These are phyloP conservation scores for Labeo calbasu DNA, from an alignment of 2,797 vertebrate genomes.

Conservation along the genomic window DNA sequence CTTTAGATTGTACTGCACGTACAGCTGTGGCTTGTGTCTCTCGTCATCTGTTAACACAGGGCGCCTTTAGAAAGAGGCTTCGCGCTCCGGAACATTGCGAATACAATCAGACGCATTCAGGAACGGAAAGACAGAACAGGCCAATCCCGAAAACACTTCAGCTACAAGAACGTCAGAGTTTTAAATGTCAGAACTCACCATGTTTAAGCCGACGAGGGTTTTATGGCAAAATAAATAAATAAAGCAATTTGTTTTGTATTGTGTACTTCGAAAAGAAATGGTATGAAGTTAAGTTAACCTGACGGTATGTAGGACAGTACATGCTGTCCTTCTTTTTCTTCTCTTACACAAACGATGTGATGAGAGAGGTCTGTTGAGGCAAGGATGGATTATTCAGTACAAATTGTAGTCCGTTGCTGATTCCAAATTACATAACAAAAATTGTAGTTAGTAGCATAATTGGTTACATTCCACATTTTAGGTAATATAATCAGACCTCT, in stretches of 20 bases:
- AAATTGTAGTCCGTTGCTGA: background rate
- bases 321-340: background rate
- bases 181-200: constrained; percentile 37
- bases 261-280: constrained; percentile 7
- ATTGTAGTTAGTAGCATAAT: background rate
- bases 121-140: constrained; percentile 17
- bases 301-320: background rate
- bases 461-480: background rate
- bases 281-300: background rate
- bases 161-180: constrained; percentile 12
- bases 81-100: constrained; percentile 4
- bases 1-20: constrained; percentile 19
- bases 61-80: constrained; percentile 35
- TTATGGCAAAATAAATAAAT: constrained; percentile 8
- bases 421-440: too few relatives aligned
- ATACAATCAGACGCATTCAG: constrained; percentile 38
- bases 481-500: background rate
- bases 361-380: background rate
- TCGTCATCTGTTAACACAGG: constrained; percentile 31
- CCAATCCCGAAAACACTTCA: constrained; percentile 44
- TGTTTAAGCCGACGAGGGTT: constrained; percentile 30
- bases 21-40: constrained; percentile 33
- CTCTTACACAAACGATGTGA: background rate
- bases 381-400: background rate
- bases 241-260: constrained; percentile 29